Percentiles rank a stretch among this genome's conserved stretches.
phyloP scores from a whole-genome alignment of 1,140 invertebrate genomes.

The Tetranychus cinnabarinus region DNA sequence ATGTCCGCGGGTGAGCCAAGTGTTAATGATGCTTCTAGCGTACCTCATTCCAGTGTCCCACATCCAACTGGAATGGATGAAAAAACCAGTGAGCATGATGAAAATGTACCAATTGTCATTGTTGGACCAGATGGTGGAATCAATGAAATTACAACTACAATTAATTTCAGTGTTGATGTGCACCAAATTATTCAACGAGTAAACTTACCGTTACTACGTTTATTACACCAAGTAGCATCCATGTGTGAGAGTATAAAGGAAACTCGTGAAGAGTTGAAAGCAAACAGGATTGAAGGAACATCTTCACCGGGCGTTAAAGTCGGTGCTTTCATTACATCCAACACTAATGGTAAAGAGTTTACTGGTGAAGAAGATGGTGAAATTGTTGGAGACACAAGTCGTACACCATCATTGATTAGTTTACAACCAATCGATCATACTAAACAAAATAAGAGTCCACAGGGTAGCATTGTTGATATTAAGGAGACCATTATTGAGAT shows the following conservation, averaged over 20 bases:
- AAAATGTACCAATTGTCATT: slow-evolving; percentile 2
- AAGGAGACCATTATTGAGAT: neutral
- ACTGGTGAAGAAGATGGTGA: neutral
- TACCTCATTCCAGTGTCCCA: too few relatives aligned
- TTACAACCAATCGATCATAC: neutral
- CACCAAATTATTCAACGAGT: slow-evolving; percentile 68
- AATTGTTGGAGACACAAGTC: neutral
- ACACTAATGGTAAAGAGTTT: neutral
- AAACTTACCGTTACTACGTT: slow-evolving; percentile 75
- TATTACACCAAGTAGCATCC: slow-evolving; percentile 84
- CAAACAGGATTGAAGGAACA: slow-evolving; percentile 24
- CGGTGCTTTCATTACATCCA: neutral
- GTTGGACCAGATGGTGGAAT: slow-evolving; percentile 10
- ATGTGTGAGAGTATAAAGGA: slow-evolving; percentile 95
- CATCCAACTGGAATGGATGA: neutral
- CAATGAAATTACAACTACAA: slow-evolving; percentile 61
- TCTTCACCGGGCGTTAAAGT: too few relatives aligned
- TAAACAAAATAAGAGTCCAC: neutral
- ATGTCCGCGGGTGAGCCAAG: neutral
- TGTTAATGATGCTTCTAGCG: neutral
- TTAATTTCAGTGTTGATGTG: slow-evolving; percentile 64
- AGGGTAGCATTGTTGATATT: neutral
- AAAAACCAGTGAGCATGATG: neutral
- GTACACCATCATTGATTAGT: neutral
- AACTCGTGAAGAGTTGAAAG: slow-evolving; percentile 56